Evolutionary conservation across 2,797 vertebrate species (phyloP), one percentile per base, ranked within the genome.

Genomic region (Acrossocheilus wenchowensis): DNA sequence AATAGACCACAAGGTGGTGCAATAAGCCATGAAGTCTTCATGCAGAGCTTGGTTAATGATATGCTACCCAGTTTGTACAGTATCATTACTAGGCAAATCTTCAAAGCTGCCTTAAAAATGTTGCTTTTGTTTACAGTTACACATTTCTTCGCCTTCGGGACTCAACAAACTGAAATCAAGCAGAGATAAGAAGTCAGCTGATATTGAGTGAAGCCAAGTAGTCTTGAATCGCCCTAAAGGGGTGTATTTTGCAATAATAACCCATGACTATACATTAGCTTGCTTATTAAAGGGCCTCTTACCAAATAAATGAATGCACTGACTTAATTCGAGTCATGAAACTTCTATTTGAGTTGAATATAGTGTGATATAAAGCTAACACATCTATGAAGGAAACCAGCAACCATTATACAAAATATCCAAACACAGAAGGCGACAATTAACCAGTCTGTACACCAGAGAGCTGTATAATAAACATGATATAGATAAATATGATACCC

Each of bases 1-100:
- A 2, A 26, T n/a, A 2, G 6, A 41, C 48, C 83, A 84, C 83
- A 54, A 84, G 83, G 17, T 84, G 83, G 45, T 15, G 11, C 15
- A 54, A n/a, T 57, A 54, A 50, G 5, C n/a, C n/a, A 41, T 66
- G 2, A 36, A 41, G 23, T 17, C 8, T 15, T 68, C 23, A 36
- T 5, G 14, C 14, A 39, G 14, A 3, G 14, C 8, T 34, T 74
- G 1, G 34, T 57, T 48, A 17, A 6, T 50, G 7, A 48, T 50
- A 17, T 30, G 1, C 2, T 48, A 26, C 41, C 6, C 2, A 6
- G 6, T 17, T 15, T 26, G 23, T 48, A 23, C 30, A 12, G 19
- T 23, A 6, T 34, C 5, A 21, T 36, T 12, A 36, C 30, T 15
- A 6, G 1, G 1, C 11, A 57, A 52, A 75, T 11, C 45, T 75